Conservation (phyloP, 2,113 vertebrate species). For the Budorcas taxicolor region DNA sequence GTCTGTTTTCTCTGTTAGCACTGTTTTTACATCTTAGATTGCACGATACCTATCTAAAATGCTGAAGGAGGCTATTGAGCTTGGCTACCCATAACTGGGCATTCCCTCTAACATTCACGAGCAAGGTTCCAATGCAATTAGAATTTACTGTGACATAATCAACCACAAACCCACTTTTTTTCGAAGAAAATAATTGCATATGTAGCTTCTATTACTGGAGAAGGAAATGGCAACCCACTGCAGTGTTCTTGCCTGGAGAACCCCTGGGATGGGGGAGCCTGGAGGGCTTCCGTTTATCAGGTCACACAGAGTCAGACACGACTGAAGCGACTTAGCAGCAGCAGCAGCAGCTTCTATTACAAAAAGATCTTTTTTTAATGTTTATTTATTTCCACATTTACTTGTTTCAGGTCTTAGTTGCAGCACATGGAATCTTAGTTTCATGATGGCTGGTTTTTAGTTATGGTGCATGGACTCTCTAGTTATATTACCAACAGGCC, state of each 20-base stretch:
- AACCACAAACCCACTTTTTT: neutral
- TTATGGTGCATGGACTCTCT: neutral
- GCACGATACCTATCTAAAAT: neutral
- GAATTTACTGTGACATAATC: neutral
- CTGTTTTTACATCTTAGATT: neutral
- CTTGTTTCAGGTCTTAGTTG: neutral
- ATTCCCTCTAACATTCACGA: neutral
- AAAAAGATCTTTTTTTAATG: neutral
- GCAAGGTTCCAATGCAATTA: neutral
- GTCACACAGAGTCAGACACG: too few relatives aligned
- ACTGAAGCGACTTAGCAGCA: too few relatives aligned
- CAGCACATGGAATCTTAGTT: neutral
- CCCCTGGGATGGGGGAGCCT: too few relatives aligned
- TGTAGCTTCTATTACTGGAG: neutral
- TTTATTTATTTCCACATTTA: neutral
- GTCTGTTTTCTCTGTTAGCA: neutral
- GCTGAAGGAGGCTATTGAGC: neutral
- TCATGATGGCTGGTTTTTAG: neutral
- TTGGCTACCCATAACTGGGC: neutral
- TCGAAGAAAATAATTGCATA: too few relatives aligned
- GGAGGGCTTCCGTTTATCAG: too few relatives aligned
- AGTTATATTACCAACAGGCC: neutral
- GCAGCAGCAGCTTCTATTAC: neutral
- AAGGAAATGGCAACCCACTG: too few relatives aligned
- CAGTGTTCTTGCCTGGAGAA: too few relatives aligned